Evolutionary conservation across 1,140 invertebrate genomes (phyloP), one percentile per base, ranked within the genome.

Genomic region (Heterodera carotae): DNA sequence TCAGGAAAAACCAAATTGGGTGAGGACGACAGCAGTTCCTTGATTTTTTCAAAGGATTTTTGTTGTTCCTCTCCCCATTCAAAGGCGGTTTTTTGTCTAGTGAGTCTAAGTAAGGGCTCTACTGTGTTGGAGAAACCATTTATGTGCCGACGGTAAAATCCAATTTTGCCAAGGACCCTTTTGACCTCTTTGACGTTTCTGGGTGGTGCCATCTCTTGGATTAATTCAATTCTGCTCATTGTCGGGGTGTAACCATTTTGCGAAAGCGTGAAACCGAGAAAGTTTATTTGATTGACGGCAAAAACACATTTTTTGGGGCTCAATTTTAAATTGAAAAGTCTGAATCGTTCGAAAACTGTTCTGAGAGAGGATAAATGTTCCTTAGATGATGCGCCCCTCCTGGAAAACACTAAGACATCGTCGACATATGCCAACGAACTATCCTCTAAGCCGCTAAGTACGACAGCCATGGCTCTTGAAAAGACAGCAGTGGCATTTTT

Each of bases 1-100:
- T 74, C 62, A 10, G 72, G 72, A 74, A 74, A 74, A 2, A 74
- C 6, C 70, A 74, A 31, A 25, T 33, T 36, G 1, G 72, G 72
- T 18, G 29, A 2, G 33, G 12, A 22, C 15, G 62, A 5, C 12
- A 74, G 22, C 2, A 67, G 12, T 5, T 74, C 6, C 22, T 74
- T 74, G 27, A 74, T 34, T 22, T 62, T 62, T 1, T 74, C 56
- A 70, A 56, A 74, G 1, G 72, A 25, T 70, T 70, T 29, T 25
- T 74, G 12, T 22, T 74, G 72, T 74, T 74, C 15, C 6, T 74
- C 18, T 2, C 15, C 22, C 72, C 72, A 74, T 18, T 15, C 36
- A 70, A 74, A 74, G 1, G 18, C 1, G 62, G 29, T 60, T 15
- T 33, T 18, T 29, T 18, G 48, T 18, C 56, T 31, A 1, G 62